Conservation (phyloP, 2,888 invertebrate genomes). For the Gryllus longicercus region DNA sequence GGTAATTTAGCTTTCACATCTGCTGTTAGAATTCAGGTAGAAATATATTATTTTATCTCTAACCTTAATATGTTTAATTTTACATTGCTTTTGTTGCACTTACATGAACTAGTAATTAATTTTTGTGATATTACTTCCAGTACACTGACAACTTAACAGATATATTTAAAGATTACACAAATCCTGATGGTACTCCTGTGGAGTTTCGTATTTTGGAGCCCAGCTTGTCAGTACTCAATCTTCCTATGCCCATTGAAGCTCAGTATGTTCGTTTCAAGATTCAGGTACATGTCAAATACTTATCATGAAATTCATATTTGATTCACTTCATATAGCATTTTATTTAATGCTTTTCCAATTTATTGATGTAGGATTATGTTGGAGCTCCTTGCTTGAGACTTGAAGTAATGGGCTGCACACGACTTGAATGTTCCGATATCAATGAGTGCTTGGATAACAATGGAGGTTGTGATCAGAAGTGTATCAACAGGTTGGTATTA, state of each 20-base stretch:
- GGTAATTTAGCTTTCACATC: constrained; percentile 85
- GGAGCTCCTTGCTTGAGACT: constrained; percentile 85
- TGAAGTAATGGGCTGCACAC: constrained; percentile 89
- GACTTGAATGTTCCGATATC: constrained; percentile 82
- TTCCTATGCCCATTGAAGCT: constrained; percentile 88
- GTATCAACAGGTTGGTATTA: constrained; percentile 65
- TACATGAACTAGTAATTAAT: not conserved
- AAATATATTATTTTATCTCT: constrained; percentile 22
- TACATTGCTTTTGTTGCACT: not conserved
- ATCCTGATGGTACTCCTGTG: constrained; percentile 88
- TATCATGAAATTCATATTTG: not conserved
- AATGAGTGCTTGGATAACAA: constrained; percentile 84
- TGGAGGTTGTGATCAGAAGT: constrained; percentile 91
- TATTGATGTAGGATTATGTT: constrained; percentile 65
- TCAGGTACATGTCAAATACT: constrained; percentile 42
- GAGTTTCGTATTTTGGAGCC: constrained; percentile 88
- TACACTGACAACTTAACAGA: constrained; percentile 88
- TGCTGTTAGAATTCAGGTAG: constrained; percentile 69
- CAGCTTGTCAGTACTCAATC: constrained; percentile 82
- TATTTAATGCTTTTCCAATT: not conserved
- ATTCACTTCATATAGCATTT: not conserved
- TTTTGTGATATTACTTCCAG: constrained; percentile 48
- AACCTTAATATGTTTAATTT: constrained; percentile 12
- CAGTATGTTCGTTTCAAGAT: constrained; percentile 82
- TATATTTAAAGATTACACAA: constrained; percentile 84